Evolutionary conservation across 2,888 invertebrate genomes (phyloP).

Genomic region (Endotricha flammealis): DNA sequence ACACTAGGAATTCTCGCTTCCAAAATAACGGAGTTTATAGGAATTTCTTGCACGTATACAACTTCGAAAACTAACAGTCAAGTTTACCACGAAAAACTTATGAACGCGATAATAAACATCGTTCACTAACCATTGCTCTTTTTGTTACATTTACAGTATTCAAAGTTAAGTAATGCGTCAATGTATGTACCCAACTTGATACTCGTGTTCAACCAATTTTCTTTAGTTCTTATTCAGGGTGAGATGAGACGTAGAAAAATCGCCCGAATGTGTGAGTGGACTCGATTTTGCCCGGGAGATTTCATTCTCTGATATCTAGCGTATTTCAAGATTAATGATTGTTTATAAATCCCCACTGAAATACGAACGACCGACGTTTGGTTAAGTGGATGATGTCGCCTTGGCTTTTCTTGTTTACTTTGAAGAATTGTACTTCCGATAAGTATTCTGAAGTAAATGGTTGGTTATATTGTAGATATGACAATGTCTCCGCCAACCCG

Average conservation of each 20-base stretch:
- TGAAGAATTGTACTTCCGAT: not conserved
- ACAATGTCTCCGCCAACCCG: no score
- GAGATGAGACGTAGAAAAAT: conserved; percentile 66
- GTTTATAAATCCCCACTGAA: conserved; percentile 40
- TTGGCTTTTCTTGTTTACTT: conserved; percentile 14
- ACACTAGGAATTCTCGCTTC: conserved; percentile 18
- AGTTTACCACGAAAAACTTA: not conserved
- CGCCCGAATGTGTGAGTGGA: conserved; percentile 59
- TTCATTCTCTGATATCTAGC: conserved; percentile 41
- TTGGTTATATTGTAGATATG: no score
- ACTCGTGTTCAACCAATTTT: no score
- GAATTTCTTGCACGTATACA: conserved; percentile 50
- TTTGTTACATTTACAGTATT: no score
- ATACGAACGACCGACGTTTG: conserved; percentile 19
- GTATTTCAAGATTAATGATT: conserved; percentile 47
- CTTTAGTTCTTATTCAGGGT: no score
- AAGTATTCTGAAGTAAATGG: no score
- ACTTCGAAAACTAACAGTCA: conserved; percentile 57
- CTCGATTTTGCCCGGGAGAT: conserved; percentile 56
- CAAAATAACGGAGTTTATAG: conserved; percentile 2
- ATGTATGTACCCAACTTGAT: no score
- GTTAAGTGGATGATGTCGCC: conserved; percentile 15
- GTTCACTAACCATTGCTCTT: no score
- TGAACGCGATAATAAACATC: not conserved
- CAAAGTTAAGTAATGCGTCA: no score